Evolutionary conservation across 1,140 invertebrate species (phyloP).

Genomic region (Lamellibrachia luymesi): DNA sequence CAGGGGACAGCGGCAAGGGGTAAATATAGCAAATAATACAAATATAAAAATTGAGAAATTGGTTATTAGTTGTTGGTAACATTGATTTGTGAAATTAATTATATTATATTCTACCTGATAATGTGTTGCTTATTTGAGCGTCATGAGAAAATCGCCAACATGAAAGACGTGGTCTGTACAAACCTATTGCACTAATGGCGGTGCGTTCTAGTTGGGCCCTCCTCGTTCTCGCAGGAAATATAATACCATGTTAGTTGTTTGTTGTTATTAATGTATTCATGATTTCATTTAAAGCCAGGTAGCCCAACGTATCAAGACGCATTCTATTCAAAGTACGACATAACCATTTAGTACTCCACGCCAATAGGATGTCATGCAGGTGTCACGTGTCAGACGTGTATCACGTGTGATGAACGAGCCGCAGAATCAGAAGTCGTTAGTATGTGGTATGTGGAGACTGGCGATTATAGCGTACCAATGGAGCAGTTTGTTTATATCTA

Average conservation of each 20-base stretch:
- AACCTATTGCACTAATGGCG: background rate
- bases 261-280: background rate
- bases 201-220: background rate
- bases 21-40: background rate
- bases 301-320: background rate
- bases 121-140: too few relatives aligned
- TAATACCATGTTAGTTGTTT: background rate
- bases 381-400: background rate
- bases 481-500: too few relatives aligned
- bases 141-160: too few relatives aligned
- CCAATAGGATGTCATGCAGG: background rate
- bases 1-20: background rate
- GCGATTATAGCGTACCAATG: too few relatives aligned
- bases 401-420: background rate
- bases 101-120: background rate
- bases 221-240: background rate
- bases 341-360: background rate
- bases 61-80: background rate
- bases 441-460: too few relatives aligned
- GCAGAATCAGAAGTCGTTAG: too few relatives aligned
- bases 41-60: background rate
- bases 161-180: too few relatives aligned
- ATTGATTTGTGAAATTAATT: background rate
- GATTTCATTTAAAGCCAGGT: background rate
- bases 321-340: background rate